Conservation (phyloP, 2,797 vertebrate genomes). For the Microchirus variegatus region DNA sequence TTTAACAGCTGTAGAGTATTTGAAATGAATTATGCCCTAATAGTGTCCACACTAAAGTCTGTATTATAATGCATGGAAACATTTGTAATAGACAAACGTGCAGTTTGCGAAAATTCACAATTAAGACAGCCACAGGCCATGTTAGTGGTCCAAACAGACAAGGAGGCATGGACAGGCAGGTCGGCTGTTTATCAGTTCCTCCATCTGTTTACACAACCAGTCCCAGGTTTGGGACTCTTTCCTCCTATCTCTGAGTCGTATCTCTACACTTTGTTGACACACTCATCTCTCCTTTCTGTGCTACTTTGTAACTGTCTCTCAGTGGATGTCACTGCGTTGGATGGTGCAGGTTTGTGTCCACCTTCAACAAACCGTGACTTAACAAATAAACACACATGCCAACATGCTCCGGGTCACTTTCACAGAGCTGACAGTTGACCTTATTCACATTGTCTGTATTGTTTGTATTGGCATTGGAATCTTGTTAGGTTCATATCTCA, state of each 20-base stretch:
- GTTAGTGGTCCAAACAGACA: conserved; percentile 16
- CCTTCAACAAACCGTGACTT: conserved; percentile 47
- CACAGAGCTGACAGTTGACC: conserved; percentile 12
- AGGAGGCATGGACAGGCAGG: conserved; percentile 23
- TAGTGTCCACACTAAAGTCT: conserved; percentile 27
- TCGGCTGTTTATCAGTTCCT: conserved; percentile 48
- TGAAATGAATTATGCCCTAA: conserved; percentile 26
- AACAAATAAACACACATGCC: conserved; percentile 53
- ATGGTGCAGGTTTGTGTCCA: conserved; percentile 20
- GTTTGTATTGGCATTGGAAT: neutral
- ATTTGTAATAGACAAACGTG: conserved; percentile 3
- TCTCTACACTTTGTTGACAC: conserved; percentile 66
- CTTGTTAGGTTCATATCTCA: conserved; percentile 14
- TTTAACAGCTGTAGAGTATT: neutral
- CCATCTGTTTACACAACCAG: conserved; percentile 72
- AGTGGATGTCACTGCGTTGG: conserved; percentile 34
- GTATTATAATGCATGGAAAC: conserved; percentile 28
- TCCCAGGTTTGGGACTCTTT: conserved; percentile 43
- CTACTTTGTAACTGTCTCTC: conserved; percentile 59
- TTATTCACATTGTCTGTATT: neutral
- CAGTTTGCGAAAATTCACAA: neutral
- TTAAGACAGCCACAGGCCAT: conserved; percentile 18
- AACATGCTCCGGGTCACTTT: conserved; percentile 45
- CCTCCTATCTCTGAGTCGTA: conserved; percentile 56
- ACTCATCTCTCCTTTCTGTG: conserved; percentile 58